These are phyloP conservation scores for Drosophila subobscura DNA, from an alignment of 1,140 invertebrate species.

Conservation along the genomic window DNA sequence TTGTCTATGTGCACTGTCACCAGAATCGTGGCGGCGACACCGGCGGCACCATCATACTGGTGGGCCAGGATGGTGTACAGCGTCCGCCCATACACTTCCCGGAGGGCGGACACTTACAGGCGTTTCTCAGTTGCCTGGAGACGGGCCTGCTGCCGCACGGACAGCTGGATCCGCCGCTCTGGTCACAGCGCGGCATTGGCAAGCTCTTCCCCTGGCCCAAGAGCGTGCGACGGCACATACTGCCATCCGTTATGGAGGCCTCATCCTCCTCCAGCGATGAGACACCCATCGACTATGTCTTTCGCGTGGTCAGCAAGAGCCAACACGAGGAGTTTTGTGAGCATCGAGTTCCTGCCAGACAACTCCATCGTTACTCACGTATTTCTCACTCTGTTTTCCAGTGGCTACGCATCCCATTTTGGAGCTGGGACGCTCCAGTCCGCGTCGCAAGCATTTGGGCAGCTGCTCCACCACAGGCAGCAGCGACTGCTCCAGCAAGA, in stretches of 20 bases:
- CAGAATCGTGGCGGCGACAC: slow-evolving; percentile 89
- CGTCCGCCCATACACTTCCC: slow-evolving; percentile 96
- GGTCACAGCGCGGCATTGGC: slow-evolving; percentile 93
- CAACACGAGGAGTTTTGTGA: slow-evolving; percentile 90
- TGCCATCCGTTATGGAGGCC: slow-evolving; percentile 86
- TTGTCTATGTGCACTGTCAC: slow-evolving; percentile 97
- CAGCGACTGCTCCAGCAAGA: slow-evolving; percentile 83
- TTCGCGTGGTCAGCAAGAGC: slow-evolving; percentile 92
- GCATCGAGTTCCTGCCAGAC: slow-evolving; percentile 26
- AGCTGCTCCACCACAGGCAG: slow-evolving; percentile 83
- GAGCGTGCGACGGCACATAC: slow-evolving; percentile 86
- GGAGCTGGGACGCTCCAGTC: slow-evolving; percentile 75
- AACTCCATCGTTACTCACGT: no score
- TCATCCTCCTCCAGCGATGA: slow-evolving; percentile 88
- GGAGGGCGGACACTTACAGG: slow-evolving; percentile 93
- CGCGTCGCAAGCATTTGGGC: slow-evolving; percentile 74
- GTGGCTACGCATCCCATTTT: slow-evolving; percentile 79
- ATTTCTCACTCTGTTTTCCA: slow-evolving; percentile 4
- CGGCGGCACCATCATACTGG: slow-evolving; percentile 94
- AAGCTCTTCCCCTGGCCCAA: slow-evolving; percentile 90
- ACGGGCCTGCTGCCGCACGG: slow-evolving; percentile 93
- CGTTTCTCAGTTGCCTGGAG: slow-evolving; percentile 96
- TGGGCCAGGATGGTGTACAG: slow-evolving; percentile 97
- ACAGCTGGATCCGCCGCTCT: slow-evolving; percentile 95
- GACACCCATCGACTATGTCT: slow-evolving; percentile 93